These are phyloP conservation scores for Carollia perspicillata DNA, from an alignment of 2,113 vertebrate species.

Conservation along the genomic window DNA sequence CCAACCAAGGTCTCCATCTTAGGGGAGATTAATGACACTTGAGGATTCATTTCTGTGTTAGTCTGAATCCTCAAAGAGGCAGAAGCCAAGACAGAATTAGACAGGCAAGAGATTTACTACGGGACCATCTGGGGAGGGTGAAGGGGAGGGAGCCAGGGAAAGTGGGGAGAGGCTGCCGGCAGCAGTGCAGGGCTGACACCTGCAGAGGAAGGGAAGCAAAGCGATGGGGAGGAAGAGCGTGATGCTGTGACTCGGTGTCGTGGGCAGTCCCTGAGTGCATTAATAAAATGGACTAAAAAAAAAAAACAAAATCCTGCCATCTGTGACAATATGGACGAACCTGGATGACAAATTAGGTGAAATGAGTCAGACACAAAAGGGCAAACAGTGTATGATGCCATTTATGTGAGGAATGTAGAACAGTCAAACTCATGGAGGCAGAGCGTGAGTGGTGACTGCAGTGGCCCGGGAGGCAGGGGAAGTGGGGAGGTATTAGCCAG, in stretches of 20 bases:
- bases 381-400: background rate
- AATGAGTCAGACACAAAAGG: background rate
- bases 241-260: background rate
- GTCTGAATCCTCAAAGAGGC: background rate
- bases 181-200: background rate
- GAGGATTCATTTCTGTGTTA: background rate
- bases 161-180: background rate
- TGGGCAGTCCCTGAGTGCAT: background rate
- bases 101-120: background rate
- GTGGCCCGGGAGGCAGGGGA: background rate
- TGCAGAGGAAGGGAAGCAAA: background rate
- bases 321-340: background rate
- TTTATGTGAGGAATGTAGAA: background rate
- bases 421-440: background rate
- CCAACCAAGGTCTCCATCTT: background rate
- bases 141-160: background rate
- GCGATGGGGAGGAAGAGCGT: background rate
- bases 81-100: background rate
- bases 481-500: background rate
- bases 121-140: background rate
- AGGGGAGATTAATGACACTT: background rate
- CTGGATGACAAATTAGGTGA: background rate
- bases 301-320: background rate
- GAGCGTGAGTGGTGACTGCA: background rate
- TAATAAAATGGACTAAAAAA: background rate